These are phyloP conservation scores for Leptopilina drosophilae DNA, from an alignment of 2,888 invertebrate species.

Conservation along the genomic window DNA sequence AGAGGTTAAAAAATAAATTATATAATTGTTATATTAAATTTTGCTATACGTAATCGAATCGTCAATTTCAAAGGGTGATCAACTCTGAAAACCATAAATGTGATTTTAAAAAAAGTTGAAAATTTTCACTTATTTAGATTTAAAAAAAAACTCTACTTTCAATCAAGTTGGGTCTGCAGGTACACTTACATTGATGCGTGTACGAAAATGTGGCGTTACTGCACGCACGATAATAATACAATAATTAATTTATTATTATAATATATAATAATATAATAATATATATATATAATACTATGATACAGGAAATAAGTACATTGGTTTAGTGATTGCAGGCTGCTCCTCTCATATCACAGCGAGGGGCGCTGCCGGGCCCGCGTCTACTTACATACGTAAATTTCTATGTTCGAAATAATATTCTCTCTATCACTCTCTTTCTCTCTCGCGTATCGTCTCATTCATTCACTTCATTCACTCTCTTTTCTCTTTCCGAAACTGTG, in stretches of 20 bases:
- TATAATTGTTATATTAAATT: too few relatives aligned
- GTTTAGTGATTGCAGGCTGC: slow-evolving; percentile 78
- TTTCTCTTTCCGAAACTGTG: slow-evolving; percentile 45
- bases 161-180: slow-evolving; percentile 20
- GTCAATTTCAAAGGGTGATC: too few relatives aligned
- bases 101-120: too few relatives aligned
- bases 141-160: background rate
- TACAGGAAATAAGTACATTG: slow-evolving; percentile 77
- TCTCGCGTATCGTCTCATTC: slow-evolving; percentile 2
- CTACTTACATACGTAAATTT: slow-evolving; percentile 62
- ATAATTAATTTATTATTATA: slow-evolving; percentile 67
- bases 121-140: too few relatives aligned
- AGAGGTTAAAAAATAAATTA: too few relatives aligned
- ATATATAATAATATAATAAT: slow-evolving; percentile 29
- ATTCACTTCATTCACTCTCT: slow-evolving; percentile 32
- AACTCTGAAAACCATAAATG: too few relatives aligned
- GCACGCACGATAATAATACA: slow-evolving; percentile 61
- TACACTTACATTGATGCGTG: slow-evolving; percentile 45
- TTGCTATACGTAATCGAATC: too few relatives aligned
- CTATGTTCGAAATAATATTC: slow-evolving; percentile 30
- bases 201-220: slow-evolving; percentile 48
- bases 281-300: slow-evolving; percentile 72
- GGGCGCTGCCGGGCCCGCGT: slow-evolving; percentile 77
- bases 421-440: slow-evolving; percentile 32
- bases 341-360: slow-evolving; percentile 78